Evolutionary conservation across 2,888 invertebrate genomes (phyloP), one percentile per base, ranked within the genome.

Genomic region (Exephanes ischioxanthus): DNA sequence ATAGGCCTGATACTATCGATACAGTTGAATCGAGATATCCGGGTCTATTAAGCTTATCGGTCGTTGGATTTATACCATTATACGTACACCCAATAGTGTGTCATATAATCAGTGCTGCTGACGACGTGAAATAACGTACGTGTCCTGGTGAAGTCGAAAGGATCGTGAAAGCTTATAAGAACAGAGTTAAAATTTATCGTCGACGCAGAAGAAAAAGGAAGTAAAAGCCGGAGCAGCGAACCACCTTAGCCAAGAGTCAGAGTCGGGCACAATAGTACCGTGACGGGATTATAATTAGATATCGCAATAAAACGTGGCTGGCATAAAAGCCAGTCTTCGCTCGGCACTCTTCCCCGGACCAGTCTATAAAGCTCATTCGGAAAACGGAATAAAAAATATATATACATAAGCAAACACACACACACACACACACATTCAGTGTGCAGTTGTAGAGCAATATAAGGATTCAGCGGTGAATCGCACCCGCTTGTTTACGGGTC

Each of bases 401-500:
- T 22, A 22, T 3, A 58, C 9, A 26, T 3, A 58, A 22, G 5
- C 26, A 14, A 9, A 30, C 30, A 30, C 5, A 30, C 30, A 7
- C 61, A 30, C 6, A 63, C 7, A 63, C 33, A 33, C 33, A 33
- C 26, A 14, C 22, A 61, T 9, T 22, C 55, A 63, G 16, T 41
- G n/a, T 16, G 63, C 26, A 30, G 63, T 30, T 33, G 72, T 4
- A 16, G 63, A 33, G 63, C 63, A 30, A 80, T 66, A 67, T 67
- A 76, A 83, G 76, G 77, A 83, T 83, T 80, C 80, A 51, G 53
- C 78, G 72, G 78, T 68, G 85, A 85, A 83, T 88, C 63, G 83
- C 41, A 80, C 37, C 53, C 87, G 86, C 91, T 90, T 92, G 92
- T 92, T 92, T 92, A 92, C 92, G 89, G 91, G 91, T 91, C 90